phyloP scores from a whole-genome alignment of 1,140 invertebrate genomes.

The Eurosta solidaginis region DNA sequence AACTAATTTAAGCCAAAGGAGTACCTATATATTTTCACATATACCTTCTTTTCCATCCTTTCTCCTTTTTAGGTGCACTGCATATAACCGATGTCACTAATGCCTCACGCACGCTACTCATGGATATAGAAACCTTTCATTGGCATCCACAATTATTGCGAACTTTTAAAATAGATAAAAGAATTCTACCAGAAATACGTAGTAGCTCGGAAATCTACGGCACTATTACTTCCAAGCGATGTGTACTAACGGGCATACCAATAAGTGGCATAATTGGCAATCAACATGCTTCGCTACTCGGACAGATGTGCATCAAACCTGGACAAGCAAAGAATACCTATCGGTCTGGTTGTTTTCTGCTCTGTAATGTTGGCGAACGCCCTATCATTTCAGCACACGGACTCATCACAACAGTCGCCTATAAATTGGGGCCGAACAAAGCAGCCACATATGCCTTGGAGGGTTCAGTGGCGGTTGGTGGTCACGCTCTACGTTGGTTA shows the following conservation, averaged over 20 bases:
- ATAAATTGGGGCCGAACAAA: slow-evolving; percentile 81
- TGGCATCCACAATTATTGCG: slow-evolving; percentile 80
- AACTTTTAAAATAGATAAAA: slow-evolving; percentile 76
- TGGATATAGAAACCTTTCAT: slow-evolving; percentile 89
- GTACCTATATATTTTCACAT: background rate
- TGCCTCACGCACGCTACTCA: slow-evolving; percentile 93
- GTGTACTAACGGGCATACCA: slow-evolving; percentile 76
- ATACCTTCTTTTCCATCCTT: background rate
- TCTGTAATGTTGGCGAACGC: slow-evolving; percentile 90
- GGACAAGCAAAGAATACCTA: slow-evolving; percentile 97
- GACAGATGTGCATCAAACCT: slow-evolving; percentile 87
- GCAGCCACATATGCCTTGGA: slow-evolving; percentile 87
- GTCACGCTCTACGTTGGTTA: slow-evolving; percentile 87
- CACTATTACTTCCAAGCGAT: slow-evolving; percentile 66
- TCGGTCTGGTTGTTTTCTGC: slow-evolving; percentile 93
- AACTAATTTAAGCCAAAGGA: no score
- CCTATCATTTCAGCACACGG: slow-evolving; percentile 86
- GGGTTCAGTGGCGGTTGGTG: slow-evolving; percentile 90
- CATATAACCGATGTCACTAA: slow-evolving; percentile 97
- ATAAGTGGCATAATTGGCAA: slow-evolving; percentile 94
- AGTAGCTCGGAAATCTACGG: slow-evolving; percentile 90
- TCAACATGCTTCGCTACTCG: slow-evolving; percentile 93
- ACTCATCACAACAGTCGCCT: slow-evolving; percentile 92
- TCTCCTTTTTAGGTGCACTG: slow-evolving; percentile 68
- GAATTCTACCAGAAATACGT: slow-evolving; percentile 82